Conservation (phyloP, 2,797 vertebrate genomes). For the Aeoliscus strigatus region DNA sequence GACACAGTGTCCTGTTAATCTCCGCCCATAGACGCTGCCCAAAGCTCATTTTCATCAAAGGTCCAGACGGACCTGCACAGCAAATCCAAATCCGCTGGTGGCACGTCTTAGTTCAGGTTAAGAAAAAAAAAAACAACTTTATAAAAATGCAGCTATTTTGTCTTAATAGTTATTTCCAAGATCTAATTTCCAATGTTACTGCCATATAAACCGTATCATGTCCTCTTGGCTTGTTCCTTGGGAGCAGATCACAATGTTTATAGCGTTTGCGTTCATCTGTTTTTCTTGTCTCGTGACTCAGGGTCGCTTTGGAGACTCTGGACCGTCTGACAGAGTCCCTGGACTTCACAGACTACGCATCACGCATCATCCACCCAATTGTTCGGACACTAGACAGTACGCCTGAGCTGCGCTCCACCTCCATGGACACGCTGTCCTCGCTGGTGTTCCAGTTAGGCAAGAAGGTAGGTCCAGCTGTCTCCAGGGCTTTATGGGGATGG, state of each 20-base stretch:
- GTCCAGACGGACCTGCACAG: too few relatives aligned
- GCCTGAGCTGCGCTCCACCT: slow-evolving; percentile 87
- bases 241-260: not conserved
- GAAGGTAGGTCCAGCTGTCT: slow-evolving; percentile 78
- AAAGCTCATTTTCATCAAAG: too few relatives aligned
- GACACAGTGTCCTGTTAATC: too few relatives aligned
- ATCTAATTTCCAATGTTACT: slow-evolving; percentile 1
- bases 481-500: slow-evolving; percentile 19
- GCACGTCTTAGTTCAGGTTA: too few relatives aligned
- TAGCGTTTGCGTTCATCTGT: slow-evolving; percentile 24
- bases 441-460: slow-evolving; percentile 97
- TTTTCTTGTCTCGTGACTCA: slow-evolving; percentile 54
- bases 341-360: slow-evolving; percentile 97
- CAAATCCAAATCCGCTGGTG: too few relatives aligned
- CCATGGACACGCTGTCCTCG: slow-evolving; percentile 97
- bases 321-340: slow-evolving; percentile 94
- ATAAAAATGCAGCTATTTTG: too few relatives aligned
- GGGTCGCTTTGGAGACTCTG: slow-evolving; percentile 92
- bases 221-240: not conserved
- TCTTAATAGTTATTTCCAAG: too few relatives aligned
- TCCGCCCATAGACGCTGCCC: too few relatives aligned
- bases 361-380: slow-evolving; percentile 95
- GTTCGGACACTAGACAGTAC: slow-evolving; percentile 91
- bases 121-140: too few relatives aligned
- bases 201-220: too few relatives aligned